Base-by-base conservation (phyloP, 2,113 vertebrate species). In the Chascanopsetta lugubris region DNA sequence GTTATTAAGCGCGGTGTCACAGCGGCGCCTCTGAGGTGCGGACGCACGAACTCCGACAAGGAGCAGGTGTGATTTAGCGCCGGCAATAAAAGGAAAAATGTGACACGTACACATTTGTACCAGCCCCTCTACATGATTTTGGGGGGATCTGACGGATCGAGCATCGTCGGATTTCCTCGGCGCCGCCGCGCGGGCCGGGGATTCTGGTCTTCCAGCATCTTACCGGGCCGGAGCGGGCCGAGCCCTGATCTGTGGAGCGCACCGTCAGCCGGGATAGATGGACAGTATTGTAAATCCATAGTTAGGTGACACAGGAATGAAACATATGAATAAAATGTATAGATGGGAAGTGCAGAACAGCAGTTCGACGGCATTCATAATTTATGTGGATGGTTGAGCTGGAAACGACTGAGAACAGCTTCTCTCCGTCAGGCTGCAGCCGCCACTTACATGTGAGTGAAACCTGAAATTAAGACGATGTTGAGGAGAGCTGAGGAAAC, bases 41-140 rank as follows among this genome's bases (percentile, higher is more conserved):
- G 93, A 91, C 90, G 87, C 93, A 91, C 91, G 92, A 92, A 94
- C 93, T 94, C 91, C 93, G 94, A 93, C 92, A 93, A 95, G 95
- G 94, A 95, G 94, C 94, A 94, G 88, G 87, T 94, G 94, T 94
- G 94, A 95, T 94, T 95, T 95, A 94, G 94, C 93, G 90, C 94
- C 94, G 93, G 94, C 94, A 91, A 90, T 94, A 94, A 93, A 93
- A 91, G 92, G 51, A 71, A 77, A 45, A 80, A 66, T 61, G 61
- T 76, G 72, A 79, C 70, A 77, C 73, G 55, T 67, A 76, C 54
- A 69, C 72, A 78, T 79, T 84, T 77, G 73, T 70, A 79, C 55
- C 49, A 74, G 88, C 75, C 34, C 46, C 69, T 77, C 38, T 57
- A 74, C 70, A 65, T 48, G 74, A 75, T 77, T 84, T 77, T 40